Evolutionary conservation across 2,888 invertebrate genomes (phyloP).

Genomic region (Lottia gigantea): DNA sequence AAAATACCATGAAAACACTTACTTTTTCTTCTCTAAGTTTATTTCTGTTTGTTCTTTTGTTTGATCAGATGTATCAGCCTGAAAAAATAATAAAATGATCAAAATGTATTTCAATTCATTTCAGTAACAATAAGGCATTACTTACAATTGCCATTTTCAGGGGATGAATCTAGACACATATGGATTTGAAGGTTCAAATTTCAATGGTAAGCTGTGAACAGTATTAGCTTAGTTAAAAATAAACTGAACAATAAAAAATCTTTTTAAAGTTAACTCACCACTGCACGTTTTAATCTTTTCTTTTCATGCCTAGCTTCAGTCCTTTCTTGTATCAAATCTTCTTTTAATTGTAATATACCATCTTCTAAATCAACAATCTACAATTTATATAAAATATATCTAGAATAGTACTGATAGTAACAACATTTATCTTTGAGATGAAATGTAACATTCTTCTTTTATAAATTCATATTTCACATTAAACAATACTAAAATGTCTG

Average conservation of each 20-base stretch:
- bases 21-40: slow-evolving; percentile 63
- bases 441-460: no score
- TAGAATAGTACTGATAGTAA: no score
- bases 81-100: slow-evolving; percentile 23
- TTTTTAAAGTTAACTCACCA: slow-evolving; percentile 45
- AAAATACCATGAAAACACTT: slow-evolving; percentile 24
- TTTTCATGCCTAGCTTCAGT: slow-evolving; percentile 65
- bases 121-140: background rate
- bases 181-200: no score
- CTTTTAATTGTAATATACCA: slow-evolving; percentile 65
- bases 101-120: background rate
- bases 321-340: slow-evolving; percentile 67
- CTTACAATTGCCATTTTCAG: no score
- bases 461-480: no score
- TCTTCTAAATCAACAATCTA: slow-evolving; percentile 68
- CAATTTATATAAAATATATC: slow-evolving; percentile 3
- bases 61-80: slow-evolving; percentile 55
- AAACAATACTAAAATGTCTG: no score
- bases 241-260: no score
- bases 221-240: no score
- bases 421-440: no score
- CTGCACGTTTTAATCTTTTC: slow-evolving; percentile 61
- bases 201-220: no score
- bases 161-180: no score
- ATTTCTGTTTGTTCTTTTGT: slow-evolving; percentile 60